phyloP scores from a whole-genome alignment of 2,888 invertebrate genomes.

The Drepanosiphum platanoidis region DNA sequence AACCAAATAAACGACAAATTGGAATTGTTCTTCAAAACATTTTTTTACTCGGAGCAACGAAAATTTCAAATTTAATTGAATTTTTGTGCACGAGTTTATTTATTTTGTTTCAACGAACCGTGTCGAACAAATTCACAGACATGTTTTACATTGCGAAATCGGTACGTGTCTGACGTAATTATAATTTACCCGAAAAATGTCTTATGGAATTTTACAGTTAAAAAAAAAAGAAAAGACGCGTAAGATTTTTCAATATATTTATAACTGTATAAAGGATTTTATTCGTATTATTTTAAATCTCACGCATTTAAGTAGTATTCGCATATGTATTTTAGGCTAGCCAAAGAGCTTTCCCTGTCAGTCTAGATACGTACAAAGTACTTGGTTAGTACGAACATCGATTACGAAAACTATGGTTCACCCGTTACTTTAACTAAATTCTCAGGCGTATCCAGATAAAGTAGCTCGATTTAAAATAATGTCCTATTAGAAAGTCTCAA shows the following conservation, averaged over 20 bases:
- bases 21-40: no score
- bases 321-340: neutral
- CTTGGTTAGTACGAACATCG: neutral
- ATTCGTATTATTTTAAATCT: no score
- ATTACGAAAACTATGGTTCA: neutral
- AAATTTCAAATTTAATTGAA: neutral
- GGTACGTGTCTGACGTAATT: no score
- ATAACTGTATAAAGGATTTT: no score
- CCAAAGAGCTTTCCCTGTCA: neutral
- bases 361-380: neutral
- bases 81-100: neutral
- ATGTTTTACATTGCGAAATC: neutral
- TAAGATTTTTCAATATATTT: no score
- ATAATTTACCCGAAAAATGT: neutral
- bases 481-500: no score
- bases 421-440: neutral
- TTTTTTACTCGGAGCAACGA: no score
- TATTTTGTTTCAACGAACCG: neutral
- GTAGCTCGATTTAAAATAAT: no score
- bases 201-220: neutral
- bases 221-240: no score
- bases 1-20: no score
- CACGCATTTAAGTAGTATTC: no score
- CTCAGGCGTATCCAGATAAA: neutral
- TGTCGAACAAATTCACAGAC: neutral